Base-by-base conservation (phyloP, 2,888 invertebrate genomes). In the Enchytraeus crypticus region DNA sequence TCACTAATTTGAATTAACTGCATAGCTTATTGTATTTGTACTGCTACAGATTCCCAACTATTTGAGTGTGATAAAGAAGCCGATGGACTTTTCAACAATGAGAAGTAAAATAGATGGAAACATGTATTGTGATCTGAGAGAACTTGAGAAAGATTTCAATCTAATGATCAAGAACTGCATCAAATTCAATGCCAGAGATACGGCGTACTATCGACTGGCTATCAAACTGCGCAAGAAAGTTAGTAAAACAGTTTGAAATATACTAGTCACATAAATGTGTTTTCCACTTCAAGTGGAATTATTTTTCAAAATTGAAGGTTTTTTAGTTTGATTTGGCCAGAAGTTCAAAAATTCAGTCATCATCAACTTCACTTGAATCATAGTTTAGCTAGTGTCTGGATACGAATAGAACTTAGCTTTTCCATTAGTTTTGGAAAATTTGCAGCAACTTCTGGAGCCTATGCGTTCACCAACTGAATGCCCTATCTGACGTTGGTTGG, bases 141-240 rank as follows among this genome's bases (percentile, higher is more conserved):
- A 88, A 38, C 85, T 97, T 73, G 90, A 92, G 73, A 82, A 83
- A 0, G 97, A 98, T 81, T 96, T 97, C 77, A 86, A 88, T 72
- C 83, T 96, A n/a, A 96, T 98, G 89, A 89, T 96, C 61, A 85
- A 86, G 68, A 98, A 98, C 79, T 98, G 97, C 75, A 83, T 92
- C 71, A 88, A 88, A 0, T 98, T 97, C 78, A 98, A 98, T 78
- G 88, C 89, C 67, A 90, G 90, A 75, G 93, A 95, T 71, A 95
- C 95, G 0, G 88, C 93, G 61, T 96, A 92, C 79, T 95, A 93
- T 79, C 86, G 89, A 59, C 88, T 91, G 1, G 95, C 89, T 0
- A 82, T 89, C 1, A 88, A 88, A 73, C 88, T 96, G 87, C 85
- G 90, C 45, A 93, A 93, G 70, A 90, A 79, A 74, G 81, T 80